A percentile compares a stretch with the other conserved stretches of the same genome.
These are phyloP conservation scores for Cebus imitator DNA, from an alignment of 2,113 vertebrate genomes.

Conservation along the genomic window DNA sequence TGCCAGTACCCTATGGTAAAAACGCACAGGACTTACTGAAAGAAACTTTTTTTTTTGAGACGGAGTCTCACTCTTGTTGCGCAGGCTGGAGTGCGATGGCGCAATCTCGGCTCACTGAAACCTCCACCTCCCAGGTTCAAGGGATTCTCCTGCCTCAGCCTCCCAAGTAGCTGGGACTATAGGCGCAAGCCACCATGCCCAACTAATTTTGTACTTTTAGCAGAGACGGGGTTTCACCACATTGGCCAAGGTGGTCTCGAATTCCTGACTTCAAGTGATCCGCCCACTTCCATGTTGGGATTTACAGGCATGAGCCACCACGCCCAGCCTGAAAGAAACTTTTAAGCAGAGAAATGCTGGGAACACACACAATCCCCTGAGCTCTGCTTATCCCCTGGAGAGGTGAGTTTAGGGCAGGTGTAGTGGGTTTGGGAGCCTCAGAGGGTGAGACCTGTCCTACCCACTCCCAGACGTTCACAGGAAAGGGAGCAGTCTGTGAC, in stretches of 20 bases:
- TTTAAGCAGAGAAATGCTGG: not conserved
- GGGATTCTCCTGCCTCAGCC: no score
- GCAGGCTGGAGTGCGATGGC: no score
- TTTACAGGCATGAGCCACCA: fast-evolving
- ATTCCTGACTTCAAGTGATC: not conserved
- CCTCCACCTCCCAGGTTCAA: no score
- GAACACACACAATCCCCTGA: no score
- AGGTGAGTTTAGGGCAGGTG: not conserved
- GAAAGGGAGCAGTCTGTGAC: not conserved
- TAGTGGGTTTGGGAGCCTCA: not conserved
- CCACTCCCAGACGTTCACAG: not conserved
- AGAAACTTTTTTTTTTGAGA: not conserved
- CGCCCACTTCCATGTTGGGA: not conserved
- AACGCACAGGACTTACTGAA: not conserved
- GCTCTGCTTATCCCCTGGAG: not conserved
- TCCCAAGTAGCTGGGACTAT: no score
- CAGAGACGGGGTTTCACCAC: not conserved
- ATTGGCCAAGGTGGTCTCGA: not conserved
- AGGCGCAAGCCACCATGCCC: no score
- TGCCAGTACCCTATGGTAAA: fast-evolving
- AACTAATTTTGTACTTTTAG: no score
- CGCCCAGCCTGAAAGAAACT: not conserved
- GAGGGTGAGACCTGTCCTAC: not conserved
- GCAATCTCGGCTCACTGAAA: no score
- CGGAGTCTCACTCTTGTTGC: no score